Conservation (phyloP, 2,888 invertebrate genomes). For the Pachymerium ferrugineum region DNA sequence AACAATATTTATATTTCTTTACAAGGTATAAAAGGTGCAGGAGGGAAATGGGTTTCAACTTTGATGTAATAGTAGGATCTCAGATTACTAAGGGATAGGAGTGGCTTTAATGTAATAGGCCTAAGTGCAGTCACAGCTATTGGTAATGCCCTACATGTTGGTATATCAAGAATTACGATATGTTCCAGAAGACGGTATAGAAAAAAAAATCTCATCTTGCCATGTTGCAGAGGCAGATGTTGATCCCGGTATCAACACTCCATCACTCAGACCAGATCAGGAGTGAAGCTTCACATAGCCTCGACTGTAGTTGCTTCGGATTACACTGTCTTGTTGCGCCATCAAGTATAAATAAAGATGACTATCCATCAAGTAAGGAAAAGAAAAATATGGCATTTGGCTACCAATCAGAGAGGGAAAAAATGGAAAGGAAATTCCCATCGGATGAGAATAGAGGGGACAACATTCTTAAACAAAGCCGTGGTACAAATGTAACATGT, state of each 20-base stretch:
- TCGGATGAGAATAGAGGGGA: too few relatives aligned
- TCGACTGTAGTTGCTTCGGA: neutral
- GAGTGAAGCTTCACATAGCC: neutral
- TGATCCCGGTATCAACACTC: conserved; percentile 6
- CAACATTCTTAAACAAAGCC: too few relatives aligned
- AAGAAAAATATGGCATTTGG: too few relatives aligned
- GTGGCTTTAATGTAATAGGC: too few relatives aligned
- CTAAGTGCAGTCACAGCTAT: too few relatives aligned
- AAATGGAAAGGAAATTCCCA: neutral
- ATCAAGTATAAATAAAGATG: neutral
- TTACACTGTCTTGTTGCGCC: neutral
- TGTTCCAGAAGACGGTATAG: too few relatives aligned
- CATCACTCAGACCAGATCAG: neutral
- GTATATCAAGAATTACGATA: neutral
- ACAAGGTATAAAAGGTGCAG: neutral
- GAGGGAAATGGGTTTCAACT: too few relatives aligned
- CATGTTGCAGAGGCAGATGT: neutral
- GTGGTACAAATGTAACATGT: too few relatives aligned
- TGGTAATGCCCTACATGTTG: too few relatives aligned
- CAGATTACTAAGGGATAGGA: too few relatives aligned
- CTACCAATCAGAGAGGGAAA: too few relatives aligned
- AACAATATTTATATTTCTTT: neutral
- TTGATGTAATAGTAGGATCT: too few relatives aligned
- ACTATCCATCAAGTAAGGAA: neutral
- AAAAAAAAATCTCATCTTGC: neutral